Percentiles rank a stretch among this genome's conserved stretches.
phyloP scores from a whole-genome alignment of 2,113 vertebrate genomes.

The Typhlomys cinereus region DNA sequence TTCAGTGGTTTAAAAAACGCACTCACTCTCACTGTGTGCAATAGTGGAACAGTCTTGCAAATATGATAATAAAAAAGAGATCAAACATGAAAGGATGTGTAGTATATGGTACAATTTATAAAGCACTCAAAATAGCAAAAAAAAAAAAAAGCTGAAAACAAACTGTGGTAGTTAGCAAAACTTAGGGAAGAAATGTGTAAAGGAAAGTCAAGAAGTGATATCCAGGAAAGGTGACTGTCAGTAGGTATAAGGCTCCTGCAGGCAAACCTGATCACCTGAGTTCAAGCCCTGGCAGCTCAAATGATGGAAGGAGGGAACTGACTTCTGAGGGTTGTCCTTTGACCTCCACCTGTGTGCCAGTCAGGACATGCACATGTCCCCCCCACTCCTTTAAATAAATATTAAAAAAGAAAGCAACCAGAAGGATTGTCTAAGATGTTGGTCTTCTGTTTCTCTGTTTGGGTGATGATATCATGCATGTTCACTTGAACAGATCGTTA shows the following conservation, averaged over 20 bases:
- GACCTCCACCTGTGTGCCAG: too few species aligned
- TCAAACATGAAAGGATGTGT: background rate
- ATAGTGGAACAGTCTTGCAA: background rate
- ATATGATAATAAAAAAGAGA: background rate
- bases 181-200: background rate
- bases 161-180: background rate
- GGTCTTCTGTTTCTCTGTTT: background rate
- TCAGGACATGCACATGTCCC: too few species aligned
- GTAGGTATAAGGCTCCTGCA: too few species aligned
- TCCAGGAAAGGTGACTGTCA: background rate
- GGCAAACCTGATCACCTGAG: too few species aligned
- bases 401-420: background rate
- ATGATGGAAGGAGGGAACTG: too few species aligned
- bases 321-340: too few species aligned
- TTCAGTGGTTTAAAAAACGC: slow-evolving; percentile 1
- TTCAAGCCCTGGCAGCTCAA: too few species aligned
- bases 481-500: background rate
- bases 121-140: background rate
- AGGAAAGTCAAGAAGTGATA: background rate
- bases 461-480: background rate
- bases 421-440: background rate
- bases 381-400: too few species aligned
- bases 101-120: background rate
- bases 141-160: background rate
- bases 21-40: background rate